Evolutionary conservation across 2,888 invertebrate genomes (phyloP).

Genomic region (Fabriciana adippe): DNA sequence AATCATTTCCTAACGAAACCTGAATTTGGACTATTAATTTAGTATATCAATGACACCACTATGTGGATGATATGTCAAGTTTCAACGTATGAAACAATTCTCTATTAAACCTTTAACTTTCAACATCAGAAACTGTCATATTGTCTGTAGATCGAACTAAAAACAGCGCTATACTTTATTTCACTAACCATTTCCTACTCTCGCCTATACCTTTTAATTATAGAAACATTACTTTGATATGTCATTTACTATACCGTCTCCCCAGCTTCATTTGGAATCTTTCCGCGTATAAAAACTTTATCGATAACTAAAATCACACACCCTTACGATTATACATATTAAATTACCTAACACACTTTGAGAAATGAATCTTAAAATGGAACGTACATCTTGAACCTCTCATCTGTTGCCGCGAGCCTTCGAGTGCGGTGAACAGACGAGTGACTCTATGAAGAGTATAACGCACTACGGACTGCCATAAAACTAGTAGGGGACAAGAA

Average conservation of each 20-base stretch:
- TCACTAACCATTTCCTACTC: slow-evolving; percentile 64
- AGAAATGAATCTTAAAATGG: slow-evolving; percentile 46
- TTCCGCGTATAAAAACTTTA: slow-evolving; percentile 70
- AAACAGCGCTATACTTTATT: slow-evolving; percentile 55
- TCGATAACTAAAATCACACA: slow-evolving; percentile 77
- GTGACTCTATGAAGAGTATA: slow-evolving; percentile 43
- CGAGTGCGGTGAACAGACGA: slow-evolving; percentile 34
- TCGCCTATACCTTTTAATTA: slow-evolving; percentile 48
- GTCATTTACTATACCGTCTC: slow-evolving; percentile 75
- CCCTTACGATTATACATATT: slow-evolving; percentile 62
- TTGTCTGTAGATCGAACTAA: slow-evolving; percentile 73
- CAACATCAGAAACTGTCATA: slow-evolving; percentile 72
- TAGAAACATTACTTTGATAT: slow-evolving; percentile 77
- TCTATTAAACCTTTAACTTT: slow-evolving; percentile 74
- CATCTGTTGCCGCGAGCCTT: slow-evolving; percentile 33
- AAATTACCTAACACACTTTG: slow-evolving; percentile 68
- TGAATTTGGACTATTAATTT: slow-evolving; percentile 57
- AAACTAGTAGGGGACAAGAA: slow-evolving; percentile 58
- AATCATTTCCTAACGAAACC: slow-evolving; percentile 46
- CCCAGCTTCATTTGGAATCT: slow-evolving; percentile 76
- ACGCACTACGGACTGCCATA: slow-evolving; percentile 55
- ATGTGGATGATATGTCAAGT: slow-evolving; percentile 76
- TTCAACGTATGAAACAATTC: slow-evolving; percentile 65
- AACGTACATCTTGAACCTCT: slow-evolving; percentile 34
- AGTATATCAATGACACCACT: slow-evolving; percentile 70